Percentiles rank a stretch among this genome's conserved stretches.
Conservation (phyloP, 2,797 vertebrate species). For the Malacoctenus gilli region DNA sequence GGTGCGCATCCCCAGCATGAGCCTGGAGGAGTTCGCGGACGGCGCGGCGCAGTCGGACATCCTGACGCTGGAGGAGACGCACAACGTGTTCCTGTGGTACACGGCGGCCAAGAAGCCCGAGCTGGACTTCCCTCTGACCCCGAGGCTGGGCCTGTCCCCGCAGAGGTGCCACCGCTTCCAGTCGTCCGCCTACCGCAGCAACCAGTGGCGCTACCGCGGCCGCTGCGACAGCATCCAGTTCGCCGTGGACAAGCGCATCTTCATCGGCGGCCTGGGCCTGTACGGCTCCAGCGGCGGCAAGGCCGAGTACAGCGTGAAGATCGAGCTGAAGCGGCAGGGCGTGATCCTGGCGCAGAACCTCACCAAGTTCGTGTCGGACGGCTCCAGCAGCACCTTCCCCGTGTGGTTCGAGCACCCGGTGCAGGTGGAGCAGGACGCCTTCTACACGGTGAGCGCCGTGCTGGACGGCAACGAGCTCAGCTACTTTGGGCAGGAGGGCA, state of each 20-base stretch:
- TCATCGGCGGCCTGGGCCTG: conserved; percentile 91
- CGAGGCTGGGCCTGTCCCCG: conserved; percentile 86
- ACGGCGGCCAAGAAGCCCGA: conserved; percentile 92
- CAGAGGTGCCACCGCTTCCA: conserved; percentile 95
- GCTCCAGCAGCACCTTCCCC: conserved; percentile 91
- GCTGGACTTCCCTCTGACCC: conserved; percentile 86
- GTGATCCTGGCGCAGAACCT: conserved; percentile 88
- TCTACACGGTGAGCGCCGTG: conserved; percentile 95
- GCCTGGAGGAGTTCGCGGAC: conserved; percentile 93
- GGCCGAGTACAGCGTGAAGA: conserved; percentile 91
- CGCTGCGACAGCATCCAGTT: conserved; percentile 99
- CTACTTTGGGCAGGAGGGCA: conserved; percentile 98
- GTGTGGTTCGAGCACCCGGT: conserved; percentile 98
- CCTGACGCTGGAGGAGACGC: conserved; percentile 95
- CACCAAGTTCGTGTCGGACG: conserved; percentile 92
- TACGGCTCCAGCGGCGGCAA: conserved; percentile 94
- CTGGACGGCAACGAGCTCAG: conserved; percentile 96
- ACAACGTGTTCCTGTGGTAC: conserved; percentile 97
- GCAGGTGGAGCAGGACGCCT: conserved; percentile 94
- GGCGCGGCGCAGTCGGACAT: conserved; percentile 93
- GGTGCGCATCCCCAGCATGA: conserved; percentile 94
- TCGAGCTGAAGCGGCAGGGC: conserved; percentile 95
- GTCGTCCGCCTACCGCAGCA: conserved; percentile 94
- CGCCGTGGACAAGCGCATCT: conserved; percentile 92
- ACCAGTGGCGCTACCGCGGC: conserved; percentile 97